Base-by-base conservation (phyloP, 2,888 invertebrate genomes). In the Macrophya annulata region DNA sequence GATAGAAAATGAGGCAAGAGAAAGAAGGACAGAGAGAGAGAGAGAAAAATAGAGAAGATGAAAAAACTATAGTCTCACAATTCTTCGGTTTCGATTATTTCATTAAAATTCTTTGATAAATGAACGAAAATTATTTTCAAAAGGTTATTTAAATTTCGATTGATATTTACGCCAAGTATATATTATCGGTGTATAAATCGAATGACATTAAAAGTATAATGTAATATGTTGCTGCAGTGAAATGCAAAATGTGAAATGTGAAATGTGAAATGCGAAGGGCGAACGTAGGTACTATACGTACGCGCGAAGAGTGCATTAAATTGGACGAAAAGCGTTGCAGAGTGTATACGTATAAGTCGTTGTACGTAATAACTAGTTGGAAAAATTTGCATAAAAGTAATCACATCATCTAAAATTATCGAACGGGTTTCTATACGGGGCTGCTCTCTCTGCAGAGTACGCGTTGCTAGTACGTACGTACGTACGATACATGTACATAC, bases 371-470 rank as follows among this genome's bases (percentile, higher is more conserved):
- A 83, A 83, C 83, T 83, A 83, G 83, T 68, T 83, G 45, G 17
- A 43, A 31, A 43, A 83, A 83, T 83, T 83, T 83, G 83, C 83
- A 83, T 83, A 71, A 83, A 83, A 83, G 68, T 83, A 83, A 83
- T 83, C 83, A 83, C 83, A 68, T 68, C 68, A 68, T 83, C 83
- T 83, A 83, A 83, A 83, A 83, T 83, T 68, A 83, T 83, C 83
- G 83, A 83, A 83, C 83, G 68, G 68, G 83, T 83, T 83, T 81
- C 68, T 74, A 74, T 74, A 74, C 31, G 31, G 72, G 17, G 12
- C 45, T 74, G n/a, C 21, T 45, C 43, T 45, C 43, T 25, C 12
- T 31, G 51, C 31, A 37, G 45, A 55, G 37, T 17, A 74, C 21
- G 74, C 21, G 43, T 21, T 43, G 43, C 17, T 74, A n/a, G 43